Evolutionary conservation across 2,797 vertebrate genomes (phyloP), one percentile per base, ranked within the genome.

Genomic region (Hippopotamyrus pictus): DNA sequence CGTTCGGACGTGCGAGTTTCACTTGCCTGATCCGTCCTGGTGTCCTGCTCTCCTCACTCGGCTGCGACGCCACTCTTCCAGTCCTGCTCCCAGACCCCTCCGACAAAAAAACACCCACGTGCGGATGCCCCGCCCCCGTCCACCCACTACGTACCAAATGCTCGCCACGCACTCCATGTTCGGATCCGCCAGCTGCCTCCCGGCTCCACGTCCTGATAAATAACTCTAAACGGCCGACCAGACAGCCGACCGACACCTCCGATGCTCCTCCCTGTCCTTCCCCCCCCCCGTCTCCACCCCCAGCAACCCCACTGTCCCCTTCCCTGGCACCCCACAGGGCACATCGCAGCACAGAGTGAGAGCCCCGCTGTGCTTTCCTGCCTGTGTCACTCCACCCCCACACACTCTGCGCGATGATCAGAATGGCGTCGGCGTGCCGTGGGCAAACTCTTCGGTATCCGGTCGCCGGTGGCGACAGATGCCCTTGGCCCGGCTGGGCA

Each of bases 141-240:
- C 76, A n/a, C 76, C 76, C 76, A 82, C 76, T 82, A 46, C 41
- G 17, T 82, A 82, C 76, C 76, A 46, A 82, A 82, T 79, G 73
- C 73, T 79, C 73, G 37, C 41, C 33, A 79, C 73, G 65, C 65
- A 73, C 65, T 73, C 29, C 29, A 0, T 73, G 29, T 73, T 73
- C 65, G 29, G 65, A 73, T 73, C 65, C 29, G 3, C 73, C 73
- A 46, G 41, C 73, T 46, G 73, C 41, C 73, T 79, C n/a, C 82
- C 44, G 9, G 82, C 44, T 48, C 82, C 0, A n/a, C 11, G 19
- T 48, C n/a, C 44, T 25, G 41, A 51, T 50, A 84, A 50, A 48
- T 51, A 51, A 12, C n/a, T 25, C 44, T 25, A 84, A 84, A 50
- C 22, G n/a, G 79, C 46, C 22, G 44, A 48, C 9, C n/a, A 84